Conservation (phyloP, 2,797 vertebrate species). For the Falco peregrinus region DNA sequence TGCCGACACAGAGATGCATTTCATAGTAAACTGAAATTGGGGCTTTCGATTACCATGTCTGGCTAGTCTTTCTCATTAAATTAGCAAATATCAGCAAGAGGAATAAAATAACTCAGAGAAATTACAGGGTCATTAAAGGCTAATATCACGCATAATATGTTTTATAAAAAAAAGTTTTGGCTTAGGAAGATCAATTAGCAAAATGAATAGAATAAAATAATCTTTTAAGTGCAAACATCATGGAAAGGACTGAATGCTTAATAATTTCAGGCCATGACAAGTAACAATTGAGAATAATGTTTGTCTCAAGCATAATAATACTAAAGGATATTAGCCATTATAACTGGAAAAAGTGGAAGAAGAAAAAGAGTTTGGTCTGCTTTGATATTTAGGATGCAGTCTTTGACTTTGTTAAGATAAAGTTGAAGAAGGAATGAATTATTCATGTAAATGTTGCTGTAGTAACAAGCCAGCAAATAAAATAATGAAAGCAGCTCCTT, state of each 20-base stretch:
- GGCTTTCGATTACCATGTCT: neutral
- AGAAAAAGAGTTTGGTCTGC: constrained; percentile 65
- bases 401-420: constrained; percentile 78
- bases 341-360: constrained; percentile 22
- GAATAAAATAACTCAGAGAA: constrained; percentile 42
- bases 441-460: constrained; percentile 77
- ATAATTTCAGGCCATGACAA: constrained; percentile 56
- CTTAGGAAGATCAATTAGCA: constrained; percentile 55
- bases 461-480: constrained; percentile 77
- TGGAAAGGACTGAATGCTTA: constrained; percentile 41
- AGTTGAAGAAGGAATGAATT: constrained; percentile 77
- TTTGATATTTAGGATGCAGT: constrained; percentile 73
- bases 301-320: constrained; percentile 50
- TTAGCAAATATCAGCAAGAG: neutral
- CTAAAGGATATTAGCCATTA: constrained; percentile 42
- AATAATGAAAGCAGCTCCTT: constrained; percentile 73
- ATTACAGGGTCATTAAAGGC: neutral
- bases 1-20: neutral
- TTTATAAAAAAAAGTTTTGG: constrained; percentile 39
- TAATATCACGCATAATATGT: constrained; percentile 19
- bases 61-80: constrained; percentile 48
- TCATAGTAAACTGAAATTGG: constrained; percentile 41
- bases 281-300: constrained; percentile 46
- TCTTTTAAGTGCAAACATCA: constrained; percentile 15
- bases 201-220: constrained; percentile 48